These are phyloP conservation scores for Vireo altiloquus DNA, from an alignment of 2,113 vertebrate genomes.

Conservation along the genomic window DNA sequence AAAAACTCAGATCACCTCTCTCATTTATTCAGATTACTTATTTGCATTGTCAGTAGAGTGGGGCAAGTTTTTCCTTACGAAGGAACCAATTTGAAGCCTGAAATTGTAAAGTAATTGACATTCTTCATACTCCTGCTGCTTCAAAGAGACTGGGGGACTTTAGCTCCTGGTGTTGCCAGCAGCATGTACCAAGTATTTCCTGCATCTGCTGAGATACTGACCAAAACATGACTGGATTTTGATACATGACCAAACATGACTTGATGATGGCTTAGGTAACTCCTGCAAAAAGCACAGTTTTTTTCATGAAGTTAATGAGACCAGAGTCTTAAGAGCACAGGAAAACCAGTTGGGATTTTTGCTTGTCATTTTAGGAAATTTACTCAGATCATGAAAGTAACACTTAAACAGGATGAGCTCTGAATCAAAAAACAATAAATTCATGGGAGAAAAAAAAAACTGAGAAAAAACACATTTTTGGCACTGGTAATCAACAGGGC, in stretches of 20 bases:
- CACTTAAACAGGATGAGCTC: neutral
- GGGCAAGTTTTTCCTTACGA: neutral
- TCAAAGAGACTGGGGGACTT: neutral
- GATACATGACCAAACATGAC: neutral
- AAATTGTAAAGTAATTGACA: slow-evolving; percentile 7
- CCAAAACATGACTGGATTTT: neutral
- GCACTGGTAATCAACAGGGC: neutral
- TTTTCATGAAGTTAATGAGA: neutral
- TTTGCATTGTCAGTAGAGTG: neutral
- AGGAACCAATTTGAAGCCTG: neutral
- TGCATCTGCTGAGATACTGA: neutral
- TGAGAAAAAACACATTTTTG: neutral
- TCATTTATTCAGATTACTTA: neutral
- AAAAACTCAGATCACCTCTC: neutral
- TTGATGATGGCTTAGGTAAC: neutral
- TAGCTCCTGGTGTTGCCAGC: neutral
- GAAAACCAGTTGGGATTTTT: neutral
- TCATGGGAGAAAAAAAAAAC: neutral
- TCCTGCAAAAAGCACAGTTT: neutral
- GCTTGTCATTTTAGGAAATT: neutral
- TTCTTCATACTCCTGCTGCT: neutral
- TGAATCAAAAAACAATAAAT: neutral
- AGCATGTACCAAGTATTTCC: neutral
- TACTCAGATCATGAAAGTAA: neutral
- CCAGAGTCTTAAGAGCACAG: neutral